Evolutionary conservation across 2,797 vertebrate genomes (phyloP), one percentile per base, ranked within the genome.

Genomic region (Remorina albescens): DNA sequence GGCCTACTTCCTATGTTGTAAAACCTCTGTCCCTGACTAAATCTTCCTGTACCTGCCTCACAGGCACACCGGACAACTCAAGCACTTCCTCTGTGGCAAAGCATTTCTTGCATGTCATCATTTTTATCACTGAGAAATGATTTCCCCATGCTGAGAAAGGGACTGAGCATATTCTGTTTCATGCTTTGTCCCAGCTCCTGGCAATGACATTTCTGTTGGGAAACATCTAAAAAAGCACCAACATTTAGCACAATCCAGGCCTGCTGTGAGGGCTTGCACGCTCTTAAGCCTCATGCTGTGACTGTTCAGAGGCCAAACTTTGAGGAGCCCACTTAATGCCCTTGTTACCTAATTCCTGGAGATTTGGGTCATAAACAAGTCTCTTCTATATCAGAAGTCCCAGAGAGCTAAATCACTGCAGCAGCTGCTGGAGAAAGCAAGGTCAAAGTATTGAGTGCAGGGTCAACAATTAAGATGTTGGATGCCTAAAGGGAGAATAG

Each of bases 41-140:
- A 86, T 83, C 90, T 94, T 95, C 95, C 94, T 91, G 90, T 94
- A 94, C 90, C 93, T 92, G 92, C 73, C 88, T 80, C 83, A 85
- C 65, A 76, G 90, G 92, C 88, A 90, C 91, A 93, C 88, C 81
- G 88, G 92, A 93, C 90, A 82, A 63, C 69, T 78, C 56, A 66
- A 69, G 41, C 81, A 61, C 91, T 94, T 95, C 92, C 92, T 92
- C 85, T 90, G 84, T 28, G 62, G 59, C 39, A 1, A 54, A 61
- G 30, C 26, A 1, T 62, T 86, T 89, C 86, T 83, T 64, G 65
- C 62, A 67, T 79, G 83, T 93, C 91, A 92, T 91, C 87, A 71
- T 86, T 89, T 88, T 88, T 74, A 71, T 78, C 70, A 74, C 49
- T 85, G 83, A 82, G 62, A 90, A 90, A 92, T 84, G 6, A 67